Percentiles rank a stretch among this genome's conserved stretches.
These are phyloP conservation scores for Anorthoa munda DNA, from an alignment of 2,888 invertebrate species.

Conservation along the genomic window DNA sequence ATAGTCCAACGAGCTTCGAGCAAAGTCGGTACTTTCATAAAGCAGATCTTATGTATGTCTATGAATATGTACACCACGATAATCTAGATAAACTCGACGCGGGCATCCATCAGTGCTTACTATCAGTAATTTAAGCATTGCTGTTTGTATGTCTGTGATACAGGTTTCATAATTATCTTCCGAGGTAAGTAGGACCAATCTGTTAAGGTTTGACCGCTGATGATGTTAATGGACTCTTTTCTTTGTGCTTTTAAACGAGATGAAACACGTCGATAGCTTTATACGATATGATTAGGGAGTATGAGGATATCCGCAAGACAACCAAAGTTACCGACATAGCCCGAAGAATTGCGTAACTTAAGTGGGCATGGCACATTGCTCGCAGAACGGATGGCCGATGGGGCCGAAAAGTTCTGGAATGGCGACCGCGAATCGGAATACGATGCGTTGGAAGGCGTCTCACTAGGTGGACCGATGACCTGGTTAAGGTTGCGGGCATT, in stretches of 20 bases:
- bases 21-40: conserved; percentile 5
- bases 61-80: conserved; percentile 54
- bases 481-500: too few relatives aligned
- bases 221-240: neutral
- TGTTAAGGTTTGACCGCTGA: conserved; percentile 15
- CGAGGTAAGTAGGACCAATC: neutral
- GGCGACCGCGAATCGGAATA: too few relatives aligned
- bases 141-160: conserved; percentile 42
- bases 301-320: too few relatives aligned
- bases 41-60: conserved; percentile 37
- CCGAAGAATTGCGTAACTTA: too few relatives aligned
- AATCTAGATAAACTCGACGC: conserved; percentile 43
- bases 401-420: too few relatives aligned
- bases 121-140: conserved; percentile 45
- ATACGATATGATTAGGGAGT: too few relatives aligned
- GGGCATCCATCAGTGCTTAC: conserved; percentile 28
- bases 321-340: too few relatives aligned
- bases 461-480: too few relatives aligned
- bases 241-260: neutral
- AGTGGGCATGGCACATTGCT: too few relatives aligned
- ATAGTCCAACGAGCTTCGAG: neutral
- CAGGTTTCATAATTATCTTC: conserved; percentile 9
- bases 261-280: too few relatives aligned
- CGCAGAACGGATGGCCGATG: too few relatives aligned
- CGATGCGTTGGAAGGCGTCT: too few relatives aligned